Conservation (phyloP, 2,113 vertebrate genomes). For the Brachypodius melanocephalos region DNA sequence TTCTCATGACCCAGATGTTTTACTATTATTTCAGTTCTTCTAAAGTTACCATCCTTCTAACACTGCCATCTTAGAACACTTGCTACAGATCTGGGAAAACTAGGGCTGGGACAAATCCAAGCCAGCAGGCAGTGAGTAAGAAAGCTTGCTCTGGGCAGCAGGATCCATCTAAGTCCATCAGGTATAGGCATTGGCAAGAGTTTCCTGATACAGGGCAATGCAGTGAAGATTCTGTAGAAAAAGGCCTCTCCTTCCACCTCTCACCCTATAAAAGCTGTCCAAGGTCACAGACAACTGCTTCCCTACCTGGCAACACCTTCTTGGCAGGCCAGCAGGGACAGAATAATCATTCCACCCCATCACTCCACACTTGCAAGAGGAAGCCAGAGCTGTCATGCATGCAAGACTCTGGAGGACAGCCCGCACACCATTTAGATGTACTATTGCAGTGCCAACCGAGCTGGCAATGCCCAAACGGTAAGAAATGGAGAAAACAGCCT, state of each 20-base stretch:
- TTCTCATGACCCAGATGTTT: not conserved
- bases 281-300: not conserved
- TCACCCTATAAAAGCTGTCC: not conserved
- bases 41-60: fast-evolving
- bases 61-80: fast-evolving
- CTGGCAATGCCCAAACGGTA: not conserved
- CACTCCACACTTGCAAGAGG: not conserved
- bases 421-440: fast-evolving
- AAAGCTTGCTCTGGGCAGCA: not conserved
- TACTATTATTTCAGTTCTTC: not conserved
- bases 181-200: not conserved
- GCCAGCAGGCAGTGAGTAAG: fast-evolving
- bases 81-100: not conserved
- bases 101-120: not conserved
- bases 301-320: not conserved
- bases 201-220: not conserved
- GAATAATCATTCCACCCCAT: not conserved
- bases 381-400: not conserved
- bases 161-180: fast-evolving
- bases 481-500: not conserved
- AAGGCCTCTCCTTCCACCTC: not conserved
- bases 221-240: not conserved
- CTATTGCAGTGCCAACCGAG: fast-evolving
- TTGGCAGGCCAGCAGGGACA: not conserved
- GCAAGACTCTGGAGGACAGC: not conserved